Percentiles rank a stretch among this genome's conserved stretches.
phyloP scores from a whole-genome alignment of 2,888 invertebrate species.

The Oxytorus armatus region DNA sequence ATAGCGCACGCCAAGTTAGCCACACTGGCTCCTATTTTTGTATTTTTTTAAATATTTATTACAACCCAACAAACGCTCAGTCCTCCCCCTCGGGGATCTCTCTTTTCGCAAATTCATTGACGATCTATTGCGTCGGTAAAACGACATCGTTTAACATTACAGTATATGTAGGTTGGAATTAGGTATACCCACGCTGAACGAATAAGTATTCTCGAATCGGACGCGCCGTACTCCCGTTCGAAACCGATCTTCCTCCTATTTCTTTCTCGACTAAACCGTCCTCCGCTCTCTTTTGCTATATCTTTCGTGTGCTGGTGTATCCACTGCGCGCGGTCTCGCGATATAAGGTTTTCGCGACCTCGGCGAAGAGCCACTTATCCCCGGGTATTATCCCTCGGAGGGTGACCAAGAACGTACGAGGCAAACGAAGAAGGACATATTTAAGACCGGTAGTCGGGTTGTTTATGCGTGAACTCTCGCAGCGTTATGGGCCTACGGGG shows the following conservation, averaged over 20 bases:
- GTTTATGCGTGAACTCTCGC: slow-evolving; percentile 76
- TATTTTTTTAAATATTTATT: slow-evolving; percentile 45
- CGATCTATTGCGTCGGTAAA: slow-evolving; percentile 63
- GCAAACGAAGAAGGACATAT: slow-evolving; percentile 72
- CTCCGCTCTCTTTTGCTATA: slow-evolving; percentile 63
- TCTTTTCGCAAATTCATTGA: slow-evolving; percentile 5
- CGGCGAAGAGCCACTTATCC: slow-evolving; percentile 70
- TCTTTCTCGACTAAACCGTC: slow-evolving; percentile 59
- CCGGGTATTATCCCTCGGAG: slow-evolving; percentile 7
- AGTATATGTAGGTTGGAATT: slow-evolving; percentile 60
- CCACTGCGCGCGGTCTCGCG: not conserved
- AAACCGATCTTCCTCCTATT: slow-evolving; percentile 54
- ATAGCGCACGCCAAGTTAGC: slow-evolving; percentile 47
- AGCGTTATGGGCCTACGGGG: slow-evolving; percentile 66
- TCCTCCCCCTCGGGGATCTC: too few species aligned
- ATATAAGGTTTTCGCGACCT: slow-evolving; percentile 66
- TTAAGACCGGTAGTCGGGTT: slow-evolving; percentile 80
- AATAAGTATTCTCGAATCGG: slow-evolving; percentile 54
- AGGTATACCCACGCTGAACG: slow-evolving; percentile 43
- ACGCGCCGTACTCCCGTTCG: slow-evolving; percentile 34
- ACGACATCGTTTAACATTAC: slow-evolving; percentile 64
- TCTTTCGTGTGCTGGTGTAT: slow-evolving; percentile 22
- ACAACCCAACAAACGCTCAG: slow-evolving; percentile 21
- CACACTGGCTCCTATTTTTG: slow-evolving; percentile 8
- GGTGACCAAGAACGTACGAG: slow-evolving; percentile 32